A percentile compares a stretch with the other conserved stretches of the same genome.
These are phyloP conservation scores for Ia io DNA, from an alignment of 2,113 vertebrate genomes.

Conservation along the genomic window DNA sequence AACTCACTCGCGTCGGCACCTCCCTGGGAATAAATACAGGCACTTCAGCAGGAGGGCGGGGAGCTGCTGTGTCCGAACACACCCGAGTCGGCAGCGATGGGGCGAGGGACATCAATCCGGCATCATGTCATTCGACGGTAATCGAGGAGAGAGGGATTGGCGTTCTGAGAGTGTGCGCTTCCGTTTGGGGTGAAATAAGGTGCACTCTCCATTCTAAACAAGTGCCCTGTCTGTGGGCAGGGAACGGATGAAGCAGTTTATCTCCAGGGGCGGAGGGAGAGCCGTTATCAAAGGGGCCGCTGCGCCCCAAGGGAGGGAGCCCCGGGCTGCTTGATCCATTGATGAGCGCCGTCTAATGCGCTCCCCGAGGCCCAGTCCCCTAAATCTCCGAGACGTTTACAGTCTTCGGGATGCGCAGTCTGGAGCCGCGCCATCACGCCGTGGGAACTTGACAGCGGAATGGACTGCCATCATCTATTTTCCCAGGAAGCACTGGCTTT, in stretches of 20 bases:
- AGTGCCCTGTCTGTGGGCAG: slow-evolving; percentile 65
- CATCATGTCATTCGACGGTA: slow-evolving; percentile 66
- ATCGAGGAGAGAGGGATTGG: slow-evolving; percentile 70
- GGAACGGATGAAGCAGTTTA: slow-evolving; percentile 74
- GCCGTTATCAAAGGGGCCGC: slow-evolving; percentile 70
- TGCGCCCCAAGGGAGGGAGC: slow-evolving; percentile 73
- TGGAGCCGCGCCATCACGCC: slow-evolving; percentile 82
- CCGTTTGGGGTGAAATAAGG: slow-evolving; percentile 52
- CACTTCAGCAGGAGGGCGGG: slow-evolving; percentile 38
- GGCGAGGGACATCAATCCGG: slow-evolving; percentile 45
- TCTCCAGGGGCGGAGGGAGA: slow-evolving; percentile 77
- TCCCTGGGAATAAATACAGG: slow-evolving; percentile 69
- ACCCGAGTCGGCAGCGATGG: slow-evolving; percentile 52
- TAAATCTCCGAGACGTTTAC: slow-evolving; percentile 85
- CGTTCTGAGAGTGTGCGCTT: slow-evolving; percentile 63
- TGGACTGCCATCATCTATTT: slow-evolving; percentile 77
- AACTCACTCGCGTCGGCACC: slow-evolving; percentile 50
- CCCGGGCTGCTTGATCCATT: slow-evolving; percentile 81
- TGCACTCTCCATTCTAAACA: slow-evolving; percentile 53
- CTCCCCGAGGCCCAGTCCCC: slow-evolving; percentile 82
- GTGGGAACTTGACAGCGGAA: slow-evolving; percentile 83
- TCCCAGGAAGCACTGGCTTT: slow-evolving; percentile 75
- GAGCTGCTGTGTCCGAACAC: slow-evolving; percentile 61
- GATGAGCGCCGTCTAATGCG: slow-evolving; percentile 76
- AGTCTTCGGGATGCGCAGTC: slow-evolving; percentile 79